A percentile compares a stretch with the other conserved stretches of the same genome.
Evolutionary conservation across 2,888 invertebrate species (phyloP).

Genomic region (Lasius fuliginosus): DNA sequence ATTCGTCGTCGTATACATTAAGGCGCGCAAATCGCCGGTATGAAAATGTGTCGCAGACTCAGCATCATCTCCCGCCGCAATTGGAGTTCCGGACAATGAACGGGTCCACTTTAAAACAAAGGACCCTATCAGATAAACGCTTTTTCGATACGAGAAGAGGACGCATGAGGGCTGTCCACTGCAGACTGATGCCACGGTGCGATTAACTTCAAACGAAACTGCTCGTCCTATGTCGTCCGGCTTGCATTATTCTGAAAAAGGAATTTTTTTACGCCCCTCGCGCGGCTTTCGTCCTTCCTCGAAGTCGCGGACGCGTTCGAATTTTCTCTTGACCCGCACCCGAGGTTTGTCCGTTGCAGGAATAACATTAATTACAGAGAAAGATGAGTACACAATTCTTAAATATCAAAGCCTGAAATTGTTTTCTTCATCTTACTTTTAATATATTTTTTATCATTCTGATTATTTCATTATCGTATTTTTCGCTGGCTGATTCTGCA

Average conservation of each 20-base stretch:
- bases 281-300: constrained; percentile 1
- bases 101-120: constrained; percentile 85
- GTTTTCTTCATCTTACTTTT: not conserved
- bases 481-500: not conserved
- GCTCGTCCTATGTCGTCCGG: constrained; percentile 76
- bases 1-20: constrained; percentile 29
- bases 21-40: constrained; percentile 35
- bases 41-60: constrained; percentile 57
- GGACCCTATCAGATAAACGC: constrained; percentile 82
- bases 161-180: constrained; percentile 86
- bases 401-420: not conserved
- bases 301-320: not conserved
- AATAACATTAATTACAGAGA: not conserved
- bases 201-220: constrained; percentile 84
- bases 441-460: not conserved
- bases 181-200: constrained; percentile 84
- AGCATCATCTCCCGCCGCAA: constrained; percentile 42
- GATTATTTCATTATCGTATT: not conserved
- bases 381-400: not conserved
- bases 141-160: constrained; percentile 83
- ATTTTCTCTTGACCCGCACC: not conserved
- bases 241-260: constrained; percentile 66
- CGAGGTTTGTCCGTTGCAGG: not conserved
- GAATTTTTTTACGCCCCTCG: constrained; percentile 44
- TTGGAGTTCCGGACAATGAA: constrained; percentile 80